Base-by-base conservation (phyloP, 2,888 invertebrate genomes). In the Archaeoteleia sp. region DNA sequence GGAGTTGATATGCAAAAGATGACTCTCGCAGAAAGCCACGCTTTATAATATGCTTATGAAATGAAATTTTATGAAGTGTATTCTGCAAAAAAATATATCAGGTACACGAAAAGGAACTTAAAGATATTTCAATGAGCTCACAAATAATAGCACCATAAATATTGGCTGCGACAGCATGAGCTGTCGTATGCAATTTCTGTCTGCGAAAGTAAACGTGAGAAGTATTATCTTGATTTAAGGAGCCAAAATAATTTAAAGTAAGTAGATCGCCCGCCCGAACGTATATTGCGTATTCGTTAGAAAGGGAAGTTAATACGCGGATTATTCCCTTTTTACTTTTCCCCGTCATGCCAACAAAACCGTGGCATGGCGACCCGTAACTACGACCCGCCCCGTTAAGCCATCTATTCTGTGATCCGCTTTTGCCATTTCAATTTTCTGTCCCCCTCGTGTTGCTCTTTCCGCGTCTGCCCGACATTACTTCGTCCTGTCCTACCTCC, bases 381-480 rank as follows among this genome's bases (percentile, higher is more conserved):
- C 58, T 34, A 30, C 51, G 61, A 39, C 57, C 45, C 61, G 58
- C 57, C 57, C 46, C 48, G 66, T 74, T 78, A 77, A 78, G 78
- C 77, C 78, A 76, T 74, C 78, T 77, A 78, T 78, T 78, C 78
- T 63, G 70, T 79, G 82, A 82, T 81, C 82, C 82, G 82, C 80
- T 82, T 82, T 81, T 78, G 76, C 79, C 80, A 80, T 81, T 82
- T 82, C 79, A 80, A 81, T 82, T 82, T 78, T 76, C 77, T 71
- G 77, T 78, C 77, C 65, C 77, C 75, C 69, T 68, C 58, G 65
- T 75, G 74, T 73, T 73, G 73, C 73, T 69, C 67, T 69, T 66
- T 58, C 58, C 29, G 15, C 39, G 49, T 37, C 29, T 34, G 27
- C 37, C 23, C 51, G 55, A 34, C 57, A 42, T 25, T 46, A 53